Percentiles rank a stretch among this genome's conserved stretches.
Evolutionary conservation across 2,888 invertebrate genomes (phyloP).

Genomic region (Lasioglossum marginatum): DNA sequence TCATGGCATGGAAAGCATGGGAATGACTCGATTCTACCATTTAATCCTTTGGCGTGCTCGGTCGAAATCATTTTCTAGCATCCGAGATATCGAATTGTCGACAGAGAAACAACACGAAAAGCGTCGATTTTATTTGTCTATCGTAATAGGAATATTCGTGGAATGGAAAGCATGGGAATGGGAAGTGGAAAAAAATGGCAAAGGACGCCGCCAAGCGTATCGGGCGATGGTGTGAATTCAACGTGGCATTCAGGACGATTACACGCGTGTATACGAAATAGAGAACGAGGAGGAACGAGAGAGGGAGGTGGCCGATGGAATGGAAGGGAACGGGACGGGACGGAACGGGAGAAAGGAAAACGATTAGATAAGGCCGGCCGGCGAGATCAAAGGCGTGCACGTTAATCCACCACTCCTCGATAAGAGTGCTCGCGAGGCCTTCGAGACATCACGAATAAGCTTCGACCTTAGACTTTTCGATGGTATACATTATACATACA

Average conservation of each 20-base stretch:
- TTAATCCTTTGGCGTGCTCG: not conserved
- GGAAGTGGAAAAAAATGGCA: conserved; percentile 17
- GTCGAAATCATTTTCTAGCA: not conserved
- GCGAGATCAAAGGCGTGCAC: conserved; percentile 83
- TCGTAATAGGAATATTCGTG: not conserved
- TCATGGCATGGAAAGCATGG: no score
- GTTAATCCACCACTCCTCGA: conserved; percentile 84
- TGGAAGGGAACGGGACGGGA: conserved; percentile 51
- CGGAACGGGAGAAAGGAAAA: conserved; percentile 71
- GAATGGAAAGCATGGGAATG: not conserved
- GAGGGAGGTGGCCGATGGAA: conserved; percentile 3
- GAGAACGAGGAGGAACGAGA: conserved; percentile 43
- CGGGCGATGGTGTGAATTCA: conserved; percentile 64
- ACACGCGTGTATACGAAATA: conserved; percentile 54
- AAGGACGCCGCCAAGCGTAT: conserved; percentile 40
- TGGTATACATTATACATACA: conserved; percentile 32
- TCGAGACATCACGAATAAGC: conserved; percentile 76
- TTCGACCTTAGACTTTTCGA: conserved; percentile 73
- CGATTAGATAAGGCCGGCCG: conserved; percentile 84
- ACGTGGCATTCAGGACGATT: conserved; percentile 62
- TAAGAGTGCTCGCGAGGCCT: conserved; percentile 79
- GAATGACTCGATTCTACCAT: not conserved
- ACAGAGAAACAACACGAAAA: not conserved
- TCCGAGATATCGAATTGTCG: not conserved
- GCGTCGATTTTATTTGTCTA: not conserved